Evolutionary conservation across 2,113 vertebrate species (phyloP), one percentile per base, ranked within the genome.

Genomic region (Limanda limanda): DNA sequence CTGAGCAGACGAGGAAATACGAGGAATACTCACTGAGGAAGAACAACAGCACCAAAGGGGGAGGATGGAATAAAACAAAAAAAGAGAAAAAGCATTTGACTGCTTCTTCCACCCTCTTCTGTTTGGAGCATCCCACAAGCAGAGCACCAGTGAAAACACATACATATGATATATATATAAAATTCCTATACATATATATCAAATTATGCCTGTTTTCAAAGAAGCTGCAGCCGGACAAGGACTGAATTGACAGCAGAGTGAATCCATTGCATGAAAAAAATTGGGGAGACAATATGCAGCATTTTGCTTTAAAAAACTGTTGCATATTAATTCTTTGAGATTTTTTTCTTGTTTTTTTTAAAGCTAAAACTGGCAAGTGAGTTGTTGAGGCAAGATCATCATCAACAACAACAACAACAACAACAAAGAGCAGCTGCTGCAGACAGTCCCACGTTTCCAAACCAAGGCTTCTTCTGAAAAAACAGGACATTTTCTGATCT

Each of bases 91-190:
- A 83, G 71, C 79, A 81, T 89, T 74, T 79, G 58, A 74, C 47
- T 84, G 84, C 85, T 74, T 83, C 51, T 89, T 83, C 74, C 71
- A 87, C 60, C 69, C 71, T 42, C 86, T 76, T 92, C 84, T 88
- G 88, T 91, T 81, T 88, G 90, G 91, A 93, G 86, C 88, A 85
- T 82, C 85, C 84, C 93, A 92, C 87, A 90, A 88, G 86, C 91
- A 92, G 92, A 93, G 76, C 90, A 91, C 90, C 88, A 93, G 93
- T 94, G 93, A 94, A 95, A 95, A 95, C 93, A 94, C 93, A 95
- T 94, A 94, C 93, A 93, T 94, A 92, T 95, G 94, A 95, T 95
- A 95, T 95, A 95, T 95, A 94, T 95, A 90, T 95, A 95, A 93
- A 93, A 93, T 69, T 88, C 89, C 90, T 95, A 92, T 95, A 95